Evolutionary conservation across 2,113 vertebrate genomes (phyloP).

Genomic region (Buteo buteo): DNA sequence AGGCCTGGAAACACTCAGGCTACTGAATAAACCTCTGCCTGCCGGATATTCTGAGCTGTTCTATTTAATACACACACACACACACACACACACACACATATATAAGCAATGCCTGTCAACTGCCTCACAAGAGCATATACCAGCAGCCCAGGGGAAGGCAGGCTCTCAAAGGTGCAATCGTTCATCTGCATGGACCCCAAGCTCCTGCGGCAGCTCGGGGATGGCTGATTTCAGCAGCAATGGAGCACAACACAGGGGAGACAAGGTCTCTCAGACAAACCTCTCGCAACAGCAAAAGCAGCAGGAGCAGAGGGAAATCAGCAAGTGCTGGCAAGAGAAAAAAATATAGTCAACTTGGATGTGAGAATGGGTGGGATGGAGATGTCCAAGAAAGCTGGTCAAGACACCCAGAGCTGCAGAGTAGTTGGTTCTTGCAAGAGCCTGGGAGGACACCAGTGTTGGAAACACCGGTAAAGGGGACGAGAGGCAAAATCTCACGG

Average conservation of each 20-base stretch:
- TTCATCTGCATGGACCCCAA: background rate
- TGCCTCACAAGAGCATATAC: slow-evolving; percentile 6
- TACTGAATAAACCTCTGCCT: slow-evolving; percentile 42
- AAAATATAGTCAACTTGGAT: rapidly evolving
- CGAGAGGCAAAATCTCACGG: rapidly evolving
- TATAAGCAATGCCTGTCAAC: slow-evolving; percentile 20
- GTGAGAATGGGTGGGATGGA: background rate
- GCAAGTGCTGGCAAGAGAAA: background rate
- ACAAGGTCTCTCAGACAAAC: background rate
- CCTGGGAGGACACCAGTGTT: rapidly evolving
- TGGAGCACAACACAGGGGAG: background rate
- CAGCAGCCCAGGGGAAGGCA: background rate
- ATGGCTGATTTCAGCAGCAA: background rate
- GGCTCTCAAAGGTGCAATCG: background rate
- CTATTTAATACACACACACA: slow-evolving; percentile 23
- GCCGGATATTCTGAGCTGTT: slow-evolving; percentile 26
- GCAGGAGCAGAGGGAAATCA: background rate
- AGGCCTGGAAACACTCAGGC: background rate
- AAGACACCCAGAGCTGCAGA: background rate
- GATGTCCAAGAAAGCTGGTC: background rate
- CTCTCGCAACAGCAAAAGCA: rapidly evolving
- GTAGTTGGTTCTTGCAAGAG: background rate
- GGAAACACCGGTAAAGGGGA: background rate
- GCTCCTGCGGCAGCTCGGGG: background rate
- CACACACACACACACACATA: background rate